Conservation (phyloP, 2,113 vertebrate genomes). For the Epinephelus lanceolatus region DNA sequence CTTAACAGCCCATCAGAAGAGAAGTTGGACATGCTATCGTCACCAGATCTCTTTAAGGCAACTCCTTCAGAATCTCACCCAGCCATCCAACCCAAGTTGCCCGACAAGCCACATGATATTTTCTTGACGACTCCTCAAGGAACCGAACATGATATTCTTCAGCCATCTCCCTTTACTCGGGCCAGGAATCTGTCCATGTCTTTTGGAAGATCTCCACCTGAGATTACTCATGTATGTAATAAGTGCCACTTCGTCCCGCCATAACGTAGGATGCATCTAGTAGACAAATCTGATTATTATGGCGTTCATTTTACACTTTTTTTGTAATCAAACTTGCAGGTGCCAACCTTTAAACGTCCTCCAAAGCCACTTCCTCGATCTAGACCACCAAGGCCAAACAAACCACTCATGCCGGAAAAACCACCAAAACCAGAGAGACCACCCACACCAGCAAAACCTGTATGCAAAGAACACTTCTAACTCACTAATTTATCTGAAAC, state of each 20-base stretch:
- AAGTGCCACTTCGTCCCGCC: accelerated
- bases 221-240: conserved; percentile 56
- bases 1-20: neutral
- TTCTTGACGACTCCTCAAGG: conserved; percentile 57
- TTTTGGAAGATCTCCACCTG: neutral
- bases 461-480: conserved; percentile 1
- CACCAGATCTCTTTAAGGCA: conserved; percentile 19
- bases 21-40: neutral
- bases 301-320: accelerated
- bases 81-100: neutral
- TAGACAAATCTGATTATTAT: neutral
- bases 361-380: conserved; percentile 72
- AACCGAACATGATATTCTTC: conserved; percentile 46
- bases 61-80: neutral
- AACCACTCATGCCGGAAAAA: conserved; percentile 3
- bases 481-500: neutral
- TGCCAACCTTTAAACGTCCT: conserved; percentile 59
- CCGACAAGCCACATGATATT: neutral
- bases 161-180: conserved; percentile 54
- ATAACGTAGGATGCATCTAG: neutral
- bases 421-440: conserved; percentile 28
- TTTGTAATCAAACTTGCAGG: conserved; percentile 30
- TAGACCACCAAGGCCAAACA: conserved; percentile 33
- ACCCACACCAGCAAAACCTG: neutral
- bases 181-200: conserved; percentile 23